Conservation (phyloP, 2,113 vertebrate genomes). For the Cephalopholis sonnerati region DNA sequence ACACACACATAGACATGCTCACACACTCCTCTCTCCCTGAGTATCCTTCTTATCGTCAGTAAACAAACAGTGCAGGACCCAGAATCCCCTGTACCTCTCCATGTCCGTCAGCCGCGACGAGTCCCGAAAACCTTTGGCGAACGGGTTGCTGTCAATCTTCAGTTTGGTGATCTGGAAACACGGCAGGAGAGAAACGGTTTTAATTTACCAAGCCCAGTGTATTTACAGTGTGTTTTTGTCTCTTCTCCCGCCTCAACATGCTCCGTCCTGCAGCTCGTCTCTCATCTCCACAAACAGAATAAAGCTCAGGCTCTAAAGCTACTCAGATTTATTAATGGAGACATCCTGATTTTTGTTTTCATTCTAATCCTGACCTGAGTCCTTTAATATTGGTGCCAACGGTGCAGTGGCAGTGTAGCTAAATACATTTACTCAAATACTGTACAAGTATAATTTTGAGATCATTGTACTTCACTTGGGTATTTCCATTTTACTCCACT, state of each 20-base stretch:
- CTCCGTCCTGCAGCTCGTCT: neutral
- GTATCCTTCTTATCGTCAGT: constrained; percentile 82
- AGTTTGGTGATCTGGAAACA: constrained; percentile 95
- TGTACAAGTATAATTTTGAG: neutral
- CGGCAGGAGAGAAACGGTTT: neutral
- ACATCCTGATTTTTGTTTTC: neutral
- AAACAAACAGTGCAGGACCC: constrained; percentile 77
- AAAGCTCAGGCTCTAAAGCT: neutral
- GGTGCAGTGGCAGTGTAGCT: too few species aligned
- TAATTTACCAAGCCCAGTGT: neutral
- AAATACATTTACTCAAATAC: neutral
- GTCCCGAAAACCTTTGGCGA: constrained; percentile 99
- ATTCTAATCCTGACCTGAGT: neutral
- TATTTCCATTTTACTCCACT: neutral
- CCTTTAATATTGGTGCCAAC: too few species aligned
- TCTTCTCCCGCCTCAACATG: neutral
- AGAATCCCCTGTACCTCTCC: constrained; percentile 95
- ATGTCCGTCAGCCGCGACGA: constrained; percentile 99
- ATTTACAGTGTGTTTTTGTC: neutral
- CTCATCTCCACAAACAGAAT: neutral
- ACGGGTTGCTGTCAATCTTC: constrained; percentile 99
- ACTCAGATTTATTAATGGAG: neutral
- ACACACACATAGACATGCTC: constrained; percentile 15
- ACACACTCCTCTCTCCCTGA: constrained; percentile 45
- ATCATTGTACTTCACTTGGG: neutral